phyloP scores from a whole-genome alignment of 2,113 vertebrate species.

The Nothobranchius kuhntae region DNA sequence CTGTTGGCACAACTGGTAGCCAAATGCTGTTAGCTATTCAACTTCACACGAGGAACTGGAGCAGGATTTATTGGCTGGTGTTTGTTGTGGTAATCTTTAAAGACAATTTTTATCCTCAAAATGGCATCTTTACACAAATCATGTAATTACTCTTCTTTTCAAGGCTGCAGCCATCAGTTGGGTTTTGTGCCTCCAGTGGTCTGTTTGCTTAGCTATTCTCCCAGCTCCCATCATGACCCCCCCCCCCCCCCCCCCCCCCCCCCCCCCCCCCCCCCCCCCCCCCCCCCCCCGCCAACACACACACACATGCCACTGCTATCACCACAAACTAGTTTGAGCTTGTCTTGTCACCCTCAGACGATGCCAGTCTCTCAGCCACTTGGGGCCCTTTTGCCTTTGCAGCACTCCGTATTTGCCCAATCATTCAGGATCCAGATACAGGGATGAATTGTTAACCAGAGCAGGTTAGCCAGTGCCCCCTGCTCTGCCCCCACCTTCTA shows the following conservation, averaged over 20 bases:
- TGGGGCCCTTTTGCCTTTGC: constrained; percentile 69
- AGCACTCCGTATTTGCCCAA: constrained; percentile 73
- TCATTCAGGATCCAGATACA: constrained; percentile 76
- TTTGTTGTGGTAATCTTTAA: constrained; percentile 43
- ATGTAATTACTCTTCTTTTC: constrained; percentile 27
- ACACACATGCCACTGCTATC: constrained; percentile 6
- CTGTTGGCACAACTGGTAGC: constrained; percentile 52
- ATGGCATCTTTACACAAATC: constrained; percentile 37
- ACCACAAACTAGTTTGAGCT: constrained; percentile 54
- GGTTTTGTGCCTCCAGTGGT: constrained; percentile 21
- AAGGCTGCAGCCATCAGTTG: constrained; percentile 22
- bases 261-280: background rate
- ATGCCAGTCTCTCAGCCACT: constrained; percentile 71
- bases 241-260: constrained; percentile 1
- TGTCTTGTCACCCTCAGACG: constrained; percentile 68
- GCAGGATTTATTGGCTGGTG: constrained; percentile 19
- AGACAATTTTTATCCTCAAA: constrained; percentile 31
- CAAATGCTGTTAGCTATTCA: constrained; percentile 58
- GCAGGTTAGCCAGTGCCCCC: constrained; percentile 69
- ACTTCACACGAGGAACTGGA: constrained; percentile 38
- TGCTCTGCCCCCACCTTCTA: background rate
- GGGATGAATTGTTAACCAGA: constrained; percentile 78
- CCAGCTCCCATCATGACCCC: constrained; percentile 23
- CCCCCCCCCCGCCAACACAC: background rate
- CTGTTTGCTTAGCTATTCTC: constrained; percentile 32